Base-by-base conservation (phyloP, 2,113 vertebrate genomes). In the Anser brachyrhynchus region DNA sequence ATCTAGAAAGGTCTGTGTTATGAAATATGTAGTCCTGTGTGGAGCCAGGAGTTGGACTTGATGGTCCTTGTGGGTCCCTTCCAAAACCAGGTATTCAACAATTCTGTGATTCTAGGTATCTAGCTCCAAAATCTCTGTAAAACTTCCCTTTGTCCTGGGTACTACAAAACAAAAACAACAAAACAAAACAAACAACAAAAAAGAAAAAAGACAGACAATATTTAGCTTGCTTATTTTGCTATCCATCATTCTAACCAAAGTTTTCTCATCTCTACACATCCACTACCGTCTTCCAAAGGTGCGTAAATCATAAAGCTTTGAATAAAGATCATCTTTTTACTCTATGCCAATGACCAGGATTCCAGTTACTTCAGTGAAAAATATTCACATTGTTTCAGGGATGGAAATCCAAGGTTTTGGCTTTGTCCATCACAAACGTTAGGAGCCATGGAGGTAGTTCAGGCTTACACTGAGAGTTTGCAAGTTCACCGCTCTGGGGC, bases 401-500 rank as follows among this genome's bases (percentile, higher is more conserved):
- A 3, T 4, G 5, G 57, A 70, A 7, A 57, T 35, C 4, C 65
- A 77, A 46, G 15, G 7, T 86, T 89, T 77, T 35, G 39, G 31
- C 6, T 3, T 57, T 66, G 72, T 18, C 19, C 14, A 5, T 43
- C 43, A 51, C 26, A 29, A 55, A 69, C 66, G 2, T 4, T 62
- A 62, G 31, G 31, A 83, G 31, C 15, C n/a, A 20, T 41, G 28
- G 41, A 92, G 43, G 57, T 52, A 91, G 54, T 61, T 92, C 28
- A 83, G 49, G 19, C 75, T 92, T 95, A 58, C 5, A 46, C 43
- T 65, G 62, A 77, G 87, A 55, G 51, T 26, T 92, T 92, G 77
- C 65, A 81, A 54, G 59, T 66, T 81, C 43, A 64, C 31, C 64
- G 44, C 52, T 90, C 35, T 59, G 70, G 59, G 59, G 21, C 37